Evolutionary conservation across 1,140 invertebrate species (phyloP), one percentile per base, ranked within the genome.

Genomic region (Diorhabda sublineata): DNA sequence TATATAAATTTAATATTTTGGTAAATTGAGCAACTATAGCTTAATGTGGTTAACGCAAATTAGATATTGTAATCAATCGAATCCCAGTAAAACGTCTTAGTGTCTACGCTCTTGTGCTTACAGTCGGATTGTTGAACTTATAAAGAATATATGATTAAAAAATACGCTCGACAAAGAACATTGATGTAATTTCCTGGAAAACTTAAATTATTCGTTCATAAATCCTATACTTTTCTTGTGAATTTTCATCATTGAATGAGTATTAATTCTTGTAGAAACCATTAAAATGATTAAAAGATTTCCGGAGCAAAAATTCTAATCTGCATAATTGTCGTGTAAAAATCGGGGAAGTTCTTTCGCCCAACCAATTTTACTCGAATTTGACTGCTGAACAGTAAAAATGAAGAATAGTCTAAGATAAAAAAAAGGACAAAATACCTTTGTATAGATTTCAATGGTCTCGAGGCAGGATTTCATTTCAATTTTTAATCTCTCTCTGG

Each of bases 221-320:
- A 69, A 69, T 69, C 61, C 58, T 61, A 57, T 58, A 45, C 66
- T 67, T 67, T 43, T 52, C 9, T 42, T 5, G 61, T 9, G 26
- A 41, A 47, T 64, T 56, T 64, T 64, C 69, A 68, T 44, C 56
- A 52, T 71, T 68, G 69, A 71, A 67, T 67, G 61, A 52, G 66
- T 71, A 68, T 71, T 71, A 71, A 71, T 71, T 71, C 69, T 61
- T 58, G 61, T 61, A 56, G 61, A 65, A 61, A 42, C 69, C 69
- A 71, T 71, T 71, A 71, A 71, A 71, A 68, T 71, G 69, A 71
- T 71, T 71, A 71, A 71, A 71, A 71, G 45, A 65, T 67, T 71
- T 71, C 63, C 59, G 52, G 61, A 64, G 67, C 63, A 64, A 66
- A 71, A 71, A 68, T 45, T 61, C 42, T 68, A 71, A 71, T 71